Percentiles rank a stretch among this genome's conserved stretches.
These are phyloP conservation scores for human DNA, from an alignment of 2,113 vertebrate genomes.

Conservation along the genomic window GRCh38 chr4:23065501-23066000, in stretches of 20 bases:
- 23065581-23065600: background rate
- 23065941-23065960: background rate
- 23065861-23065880: background rate
- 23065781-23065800: background rate
- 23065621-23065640: background rate
- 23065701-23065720: background rate
- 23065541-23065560: background rate
- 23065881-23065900: background rate
- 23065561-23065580: background rate
- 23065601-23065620: background rate
- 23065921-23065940: background rate
- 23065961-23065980: background rate
- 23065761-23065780: background rate
- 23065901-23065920: background rate
- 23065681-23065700: background rate
- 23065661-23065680: background rate
- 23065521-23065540: background rate
- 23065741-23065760: background rate
- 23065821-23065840: background rate
- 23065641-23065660: background rate
- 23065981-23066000: background rate
- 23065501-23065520: background rate
- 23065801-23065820: background rate
- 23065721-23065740: background rate
- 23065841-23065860: background rate